Percentiles rank a stretch among this genome's conserved stretches.
Conservation (phyloP, 2,113 vertebrate species). For the Polypterus senegalus region DNA sequence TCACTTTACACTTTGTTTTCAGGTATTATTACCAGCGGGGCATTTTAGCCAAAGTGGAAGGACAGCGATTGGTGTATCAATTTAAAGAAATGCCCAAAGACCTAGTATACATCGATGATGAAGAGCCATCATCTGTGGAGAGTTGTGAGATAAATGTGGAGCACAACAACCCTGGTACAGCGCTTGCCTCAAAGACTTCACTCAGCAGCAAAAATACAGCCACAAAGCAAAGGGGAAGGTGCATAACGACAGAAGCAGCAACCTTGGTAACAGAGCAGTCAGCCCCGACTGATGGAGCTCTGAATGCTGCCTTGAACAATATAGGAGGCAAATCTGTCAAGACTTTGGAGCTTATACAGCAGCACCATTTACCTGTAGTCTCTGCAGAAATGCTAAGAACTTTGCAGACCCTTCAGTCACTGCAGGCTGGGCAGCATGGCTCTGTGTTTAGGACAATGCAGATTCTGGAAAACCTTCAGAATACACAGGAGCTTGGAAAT, state of each 20-base stretch:
- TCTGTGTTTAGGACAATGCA: constrained; percentile 83
- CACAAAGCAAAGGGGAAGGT: not conserved
- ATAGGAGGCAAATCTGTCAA: constrained; percentile 52
- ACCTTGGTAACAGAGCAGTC: not conserved
- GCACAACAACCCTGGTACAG: not conserved
- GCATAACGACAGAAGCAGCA: constrained; percentile 3
- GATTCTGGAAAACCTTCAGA: constrained; percentile 67
- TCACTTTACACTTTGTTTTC: constrained; percentile 21
- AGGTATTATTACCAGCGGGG: constrained; percentile 98
- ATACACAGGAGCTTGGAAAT: constrained; percentile 39
- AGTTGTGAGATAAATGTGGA: too few species aligned
- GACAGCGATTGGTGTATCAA: constrained; percentile 91
- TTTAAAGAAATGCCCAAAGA: constrained; percentile 94
- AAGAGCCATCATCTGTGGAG: constrained; percentile 14
- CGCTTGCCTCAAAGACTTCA: not conserved
- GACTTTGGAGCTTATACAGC: constrained; percentile 54
- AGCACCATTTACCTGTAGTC: constrained; percentile 59
- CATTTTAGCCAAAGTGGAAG: constrained; percentile 96
- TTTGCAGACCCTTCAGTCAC: constrained; percentile 61
- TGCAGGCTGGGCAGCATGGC: constrained; percentile 53
- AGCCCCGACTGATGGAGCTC: constrained; percentile 31
- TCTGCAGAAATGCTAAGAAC: constrained; percentile 76
- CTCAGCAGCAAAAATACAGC: constrained; percentile 19
- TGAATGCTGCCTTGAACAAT: constrained; percentile 44
- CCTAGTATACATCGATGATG: constrained; percentile 80